Base-by-base conservation (phyloP, 2,888 invertebrate species). In the Clusia tigrina region DNA sequence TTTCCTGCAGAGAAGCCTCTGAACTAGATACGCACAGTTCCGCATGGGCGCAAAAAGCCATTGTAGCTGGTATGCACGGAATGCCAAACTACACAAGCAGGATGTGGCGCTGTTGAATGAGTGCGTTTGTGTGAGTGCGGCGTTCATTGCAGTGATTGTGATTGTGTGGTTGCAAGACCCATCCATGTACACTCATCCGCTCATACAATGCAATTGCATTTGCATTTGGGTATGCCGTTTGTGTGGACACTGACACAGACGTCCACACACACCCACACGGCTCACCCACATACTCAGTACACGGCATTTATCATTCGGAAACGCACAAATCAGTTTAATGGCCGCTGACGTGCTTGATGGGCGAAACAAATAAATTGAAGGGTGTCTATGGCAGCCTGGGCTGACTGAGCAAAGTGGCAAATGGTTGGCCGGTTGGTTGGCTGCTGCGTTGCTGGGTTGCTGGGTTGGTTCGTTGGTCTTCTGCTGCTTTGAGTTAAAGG, bases 301-400 rank as follows among this genome's bases (percentile, higher is more conserved):
- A 18, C 38, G 6, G 6, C 62, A 67, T 67, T 65, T 63, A 65
- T 67, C 65, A 67, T 67, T 63, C 63, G 53, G 58, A 64, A 67
- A 67, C 42, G 42, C 63, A 67, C 65, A 67, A 67, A 67, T 67
- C 67, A 67, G 65, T 67, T 65, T 65, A 67, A 65, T 67, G 63
- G 65, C 59, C 62, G 60, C 22, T 56, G 56, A 56, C 38, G 18
- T 54, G 1, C 24, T 17, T 10, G 26, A 54, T 10, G 38, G 2
- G 18, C 22, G 38, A 20, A 56, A 56, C 6, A 56, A 56, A 52
- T 52, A 52, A 52, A 52, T 52, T 52, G 52, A 12, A n/a, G 10
- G 52, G 20, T 24, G 18, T 52, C n/a, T n/a, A 6, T 42, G n/a
- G 42, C 42, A n/a, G 42, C 10, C 42, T 42, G 6, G n/a, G n/a